A percentile compares a stretch with the other conserved stretches of the same genome.
These are phyloP conservation scores for Euschistus heros DNA, from an alignment of 1,140 invertebrate genomes.

Conservation along the genomic window DNA sequence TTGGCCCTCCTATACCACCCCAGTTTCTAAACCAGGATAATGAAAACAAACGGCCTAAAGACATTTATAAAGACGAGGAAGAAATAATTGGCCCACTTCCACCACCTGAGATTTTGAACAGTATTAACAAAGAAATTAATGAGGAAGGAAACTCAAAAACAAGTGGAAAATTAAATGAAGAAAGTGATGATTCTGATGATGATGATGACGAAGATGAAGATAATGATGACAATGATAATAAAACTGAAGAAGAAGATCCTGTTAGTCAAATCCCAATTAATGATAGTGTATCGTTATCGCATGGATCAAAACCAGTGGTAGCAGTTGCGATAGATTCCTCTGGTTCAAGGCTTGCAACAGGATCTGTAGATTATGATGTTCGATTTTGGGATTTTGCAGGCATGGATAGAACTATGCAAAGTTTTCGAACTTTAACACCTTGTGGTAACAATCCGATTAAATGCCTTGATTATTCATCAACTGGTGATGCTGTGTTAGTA, in stretches of 20 bases:
- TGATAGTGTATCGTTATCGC: slow-evolving; percentile 71
- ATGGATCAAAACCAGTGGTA: slow-evolving; percentile 76
- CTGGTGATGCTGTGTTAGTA: slow-evolving; percentile 88
- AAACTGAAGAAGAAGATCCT: slow-evolving; percentile 44
- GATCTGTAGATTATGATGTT: slow-evolving; percentile 90
- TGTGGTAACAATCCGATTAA: slow-evolving; percentile 94
- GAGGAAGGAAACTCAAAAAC: slow-evolving; percentile 14
- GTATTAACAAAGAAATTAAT: neutral
- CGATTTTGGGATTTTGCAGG: slow-evolving; percentile 97
- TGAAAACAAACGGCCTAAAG: neutral
- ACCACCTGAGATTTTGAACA: slow-evolving; percentile 4
- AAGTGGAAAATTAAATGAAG: slow-evolving; percentile 29
- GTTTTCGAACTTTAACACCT: slow-evolving; percentile 84
- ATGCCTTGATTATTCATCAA: slow-evolving; percentile 80
- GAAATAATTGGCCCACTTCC: slow-evolving; percentile 25
- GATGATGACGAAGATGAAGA: slow-evolving; percentile 33
- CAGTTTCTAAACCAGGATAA: neutral
- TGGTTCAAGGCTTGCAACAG: slow-evolving; percentile 83
- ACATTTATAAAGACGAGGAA: slow-evolving; percentile 10
- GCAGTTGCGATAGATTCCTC: slow-evolving; percentile 84
- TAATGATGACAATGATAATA: slow-evolving; percentile 40
- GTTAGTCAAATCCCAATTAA: slow-evolving; percentile 60
- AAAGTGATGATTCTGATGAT: slow-evolving; percentile 31
- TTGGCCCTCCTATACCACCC: slow-evolving; percentile 20
- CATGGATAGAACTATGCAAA: slow-evolving; percentile 83